A percentile compares a stretch with the other conserved stretches of the same genome.
These are phyloP conservation scores for Dipodomys ordii DNA, from an alignment of 2,113 vertebrate genomes.

Conservation along the genomic window DNA sequence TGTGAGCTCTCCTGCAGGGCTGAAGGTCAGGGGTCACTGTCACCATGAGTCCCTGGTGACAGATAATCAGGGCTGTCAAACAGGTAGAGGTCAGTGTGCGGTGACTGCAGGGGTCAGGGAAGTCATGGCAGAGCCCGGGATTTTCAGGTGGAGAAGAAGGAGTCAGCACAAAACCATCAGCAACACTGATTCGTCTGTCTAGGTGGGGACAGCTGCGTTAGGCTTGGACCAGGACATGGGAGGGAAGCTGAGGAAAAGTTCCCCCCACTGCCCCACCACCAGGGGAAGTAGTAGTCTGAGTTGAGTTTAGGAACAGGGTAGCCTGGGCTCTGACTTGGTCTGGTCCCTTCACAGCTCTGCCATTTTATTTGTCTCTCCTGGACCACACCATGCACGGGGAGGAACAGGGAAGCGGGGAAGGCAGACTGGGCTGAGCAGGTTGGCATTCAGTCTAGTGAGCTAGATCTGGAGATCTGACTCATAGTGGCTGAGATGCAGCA, in stretches of 20 bases:
- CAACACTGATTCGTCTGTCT: too few relatives aligned
- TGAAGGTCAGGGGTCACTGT: not conserved
- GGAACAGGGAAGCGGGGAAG: not conserved
- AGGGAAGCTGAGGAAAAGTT: not conserved
- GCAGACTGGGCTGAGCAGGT: not conserved
- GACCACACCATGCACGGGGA: accelerated
- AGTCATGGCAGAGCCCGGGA: not conserved
- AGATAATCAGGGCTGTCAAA: not conserved
- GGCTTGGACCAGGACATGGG: not conserved
- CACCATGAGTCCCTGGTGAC: not conserved
- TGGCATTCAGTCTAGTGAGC: too few relatives aligned
- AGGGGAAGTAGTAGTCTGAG: not conserved
- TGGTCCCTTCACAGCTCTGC: not conserved
- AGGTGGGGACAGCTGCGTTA: not conserved
- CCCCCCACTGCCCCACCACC: too few relatives aligned
- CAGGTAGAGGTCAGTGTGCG: not conserved
- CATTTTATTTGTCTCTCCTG: not conserved
- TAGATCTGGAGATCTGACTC: not conserved
- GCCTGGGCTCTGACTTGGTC: not conserved
- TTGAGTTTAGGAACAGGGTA: not conserved
- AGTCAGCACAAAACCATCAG: too few relatives aligned
- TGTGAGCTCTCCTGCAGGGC: not conserved
- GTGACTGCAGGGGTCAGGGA: not conserved
- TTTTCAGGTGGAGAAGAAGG: not conserved
- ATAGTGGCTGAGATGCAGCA: not conserved